These are phyloP conservation scores for Bombus pyrosoma DNA, from an alignment of 1,140 invertebrate genomes.

Conservation along the genomic window DNA sequence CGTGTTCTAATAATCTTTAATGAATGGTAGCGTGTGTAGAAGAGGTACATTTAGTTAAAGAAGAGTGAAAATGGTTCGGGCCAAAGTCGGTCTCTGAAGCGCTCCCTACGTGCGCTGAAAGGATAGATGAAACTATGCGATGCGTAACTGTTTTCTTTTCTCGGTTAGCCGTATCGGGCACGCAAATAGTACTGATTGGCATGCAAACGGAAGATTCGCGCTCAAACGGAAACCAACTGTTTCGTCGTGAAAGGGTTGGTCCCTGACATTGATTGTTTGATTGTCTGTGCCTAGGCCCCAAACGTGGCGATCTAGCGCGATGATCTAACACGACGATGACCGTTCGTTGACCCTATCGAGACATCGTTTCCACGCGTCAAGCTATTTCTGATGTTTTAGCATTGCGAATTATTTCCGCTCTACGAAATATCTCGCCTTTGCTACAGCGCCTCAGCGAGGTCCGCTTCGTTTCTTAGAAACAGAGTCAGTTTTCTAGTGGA, in stretches of 20 bases:
- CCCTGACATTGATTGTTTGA: constrained; percentile 54
- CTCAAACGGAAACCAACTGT: constrained; percentile 60
- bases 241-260: constrained; percentile 58
- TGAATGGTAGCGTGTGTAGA: background rate
- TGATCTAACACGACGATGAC: constrained; percentile 37
- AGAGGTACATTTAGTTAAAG: background rate
- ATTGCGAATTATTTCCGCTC: constrained; percentile 11
- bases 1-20: background rate
- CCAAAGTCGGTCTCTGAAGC: background rate
- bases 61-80: constrained; percentile 22
- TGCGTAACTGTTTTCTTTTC: constrained; percentile 61
- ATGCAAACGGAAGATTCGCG: constrained; percentile 39
- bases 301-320: constrained; percentile 49
- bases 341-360: constrained; percentile 48
- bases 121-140: constrained; percentile 45
- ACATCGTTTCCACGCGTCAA: constrained; percentile 4
- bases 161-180: constrained; percentile 50
- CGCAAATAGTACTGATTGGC: constrained; percentile 49
- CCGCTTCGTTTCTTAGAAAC: too few species aligned
- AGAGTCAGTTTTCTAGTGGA: background rate
- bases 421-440: background rate
- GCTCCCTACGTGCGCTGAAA: constrained; percentile 8
- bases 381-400: constrained; percentile 16
- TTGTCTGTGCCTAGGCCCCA: constrained; percentile 43
- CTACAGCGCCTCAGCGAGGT: background rate